Conservation (phyloP, 2,888 invertebrate species). For the Dryococelus australis region DNA sequence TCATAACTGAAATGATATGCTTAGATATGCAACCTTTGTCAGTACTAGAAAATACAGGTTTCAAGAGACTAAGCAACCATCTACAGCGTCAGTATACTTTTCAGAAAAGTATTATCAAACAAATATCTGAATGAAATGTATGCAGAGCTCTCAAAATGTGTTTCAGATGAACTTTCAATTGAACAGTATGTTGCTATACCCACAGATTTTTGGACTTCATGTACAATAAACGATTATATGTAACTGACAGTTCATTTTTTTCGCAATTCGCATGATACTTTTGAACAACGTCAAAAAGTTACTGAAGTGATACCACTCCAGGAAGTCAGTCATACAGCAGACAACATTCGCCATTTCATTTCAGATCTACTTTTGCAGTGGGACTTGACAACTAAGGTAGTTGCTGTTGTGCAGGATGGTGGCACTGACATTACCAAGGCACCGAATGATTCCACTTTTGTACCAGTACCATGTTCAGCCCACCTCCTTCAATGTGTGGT, state of each 20-base stretch:
- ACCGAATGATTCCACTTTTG: background rate
- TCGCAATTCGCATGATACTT: background rate
- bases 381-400: background rate
- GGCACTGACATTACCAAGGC: background rate
- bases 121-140: too few species aligned
- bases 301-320: background rate
- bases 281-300: background rate
- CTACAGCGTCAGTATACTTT: too few species aligned
- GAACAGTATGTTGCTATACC: background rate
- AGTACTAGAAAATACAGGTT: too few species aligned
- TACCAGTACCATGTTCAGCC: too few species aligned
- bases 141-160: too few species aligned
- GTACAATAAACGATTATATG: too few species aligned
- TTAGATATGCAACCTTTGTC: too few species aligned
- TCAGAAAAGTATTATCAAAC: too few species aligned
- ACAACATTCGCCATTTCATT: background rate
- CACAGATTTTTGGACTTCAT: background rate
- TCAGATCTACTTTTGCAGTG: background rate
- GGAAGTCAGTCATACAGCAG: background rate
- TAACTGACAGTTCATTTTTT: background rate
- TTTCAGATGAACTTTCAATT: too few species aligned
- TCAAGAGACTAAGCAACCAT: too few species aligned
- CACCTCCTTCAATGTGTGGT: too few species aligned
- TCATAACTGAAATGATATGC: too few species aligned
- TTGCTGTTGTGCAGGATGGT: background rate